Conservation (phyloP, 2,797 vertebrate genomes). For the Rhyacichthys aspro region DNA sequence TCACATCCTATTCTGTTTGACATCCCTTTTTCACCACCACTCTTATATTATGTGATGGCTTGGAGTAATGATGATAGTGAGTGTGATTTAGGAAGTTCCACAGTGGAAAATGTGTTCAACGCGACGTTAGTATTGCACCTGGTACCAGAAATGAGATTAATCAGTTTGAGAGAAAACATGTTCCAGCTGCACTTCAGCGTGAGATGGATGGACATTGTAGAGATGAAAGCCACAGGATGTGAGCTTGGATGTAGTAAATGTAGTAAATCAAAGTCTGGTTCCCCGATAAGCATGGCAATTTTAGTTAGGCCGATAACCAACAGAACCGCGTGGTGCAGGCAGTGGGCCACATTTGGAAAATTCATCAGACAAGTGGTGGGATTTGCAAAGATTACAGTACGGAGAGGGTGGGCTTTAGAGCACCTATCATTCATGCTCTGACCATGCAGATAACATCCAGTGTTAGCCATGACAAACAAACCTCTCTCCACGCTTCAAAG, state of each 20-base stretch:
- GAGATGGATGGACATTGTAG: conserved; percentile 6
- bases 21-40: background rate
- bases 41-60: background rate
- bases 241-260: conserved; percentile 4
- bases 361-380: conserved; percentile 66
- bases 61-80: background rate
- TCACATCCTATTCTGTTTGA: background rate
- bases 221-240: conserved; percentile 29
- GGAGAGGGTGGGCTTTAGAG: conserved; percentile 44
- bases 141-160: conserved; percentile 16
- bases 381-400: conserved; percentile 65
- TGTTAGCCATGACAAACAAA: conserved; percentile 41
- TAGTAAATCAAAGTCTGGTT: conserved; percentile 41
- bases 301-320: conserved; percentile 51
- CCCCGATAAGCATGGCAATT: conserved; percentile 53
- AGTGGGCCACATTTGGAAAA: conserved; percentile 47
- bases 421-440: conserved; percentile 49
- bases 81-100: background rate
- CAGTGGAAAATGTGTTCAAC: background rate
- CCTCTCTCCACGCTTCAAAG: conserved; percentile 27
- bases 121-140: background rate
- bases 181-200: background rate
- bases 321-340: conserved; percentile 25
- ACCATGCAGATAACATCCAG: conserved; percentile 49
- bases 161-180: conserved; percentile 19